Evolutionary conservation across 2,797 vertebrate genomes (phyloP), one percentile per base, ranked within the genome.

Genomic region (Clamator glandarius): DNA sequence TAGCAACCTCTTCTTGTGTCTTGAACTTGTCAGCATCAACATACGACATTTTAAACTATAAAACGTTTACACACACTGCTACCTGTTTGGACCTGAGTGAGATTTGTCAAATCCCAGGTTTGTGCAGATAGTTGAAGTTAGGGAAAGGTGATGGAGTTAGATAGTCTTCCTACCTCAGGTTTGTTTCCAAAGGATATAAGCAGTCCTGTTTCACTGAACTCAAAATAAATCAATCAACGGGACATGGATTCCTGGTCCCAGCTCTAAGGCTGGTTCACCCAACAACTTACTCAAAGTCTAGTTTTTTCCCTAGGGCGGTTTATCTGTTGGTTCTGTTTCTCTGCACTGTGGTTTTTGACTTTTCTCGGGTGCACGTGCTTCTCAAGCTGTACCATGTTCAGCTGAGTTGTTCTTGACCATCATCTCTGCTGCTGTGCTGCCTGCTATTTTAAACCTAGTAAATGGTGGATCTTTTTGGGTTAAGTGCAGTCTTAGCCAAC

Each of bases 21-120:
- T 78, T 95, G 95, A 97, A 95, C 95, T 80, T 95, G 92, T 94
- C 66, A 77, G 84, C 92, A 90, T 86, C 92, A 93, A 84, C 88
- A 89, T 51, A 41, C 1, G 89, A 95, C 92, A 84, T 92, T 93
- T 87, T 74, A 90, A 94, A 93, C 87, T 61, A 13, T 31, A 36
- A 81, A 82, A 39, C 26, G 15, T 91, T 91, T 90, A 63, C 66
- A 76, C 36, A 14, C 64, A 33, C 31, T 83, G 73, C 51, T 75
- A 8, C 87, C 23, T 72, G 66, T 72, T 73, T 48, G 73, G 91
- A 77, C 87, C 57, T 5, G 39, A 81, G 35, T 12, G 70, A 69
- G 59, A 33, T 36, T 69, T 86, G 55, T 74, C 66, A 36, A 52
- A 61, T 90, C 2, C 29, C 51, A 44, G 6, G 5, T 41, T 66